Evolutionary conservation across 2,888 invertebrate species (phyloP).

Genomic region (Cantharis rufa): DNA sequence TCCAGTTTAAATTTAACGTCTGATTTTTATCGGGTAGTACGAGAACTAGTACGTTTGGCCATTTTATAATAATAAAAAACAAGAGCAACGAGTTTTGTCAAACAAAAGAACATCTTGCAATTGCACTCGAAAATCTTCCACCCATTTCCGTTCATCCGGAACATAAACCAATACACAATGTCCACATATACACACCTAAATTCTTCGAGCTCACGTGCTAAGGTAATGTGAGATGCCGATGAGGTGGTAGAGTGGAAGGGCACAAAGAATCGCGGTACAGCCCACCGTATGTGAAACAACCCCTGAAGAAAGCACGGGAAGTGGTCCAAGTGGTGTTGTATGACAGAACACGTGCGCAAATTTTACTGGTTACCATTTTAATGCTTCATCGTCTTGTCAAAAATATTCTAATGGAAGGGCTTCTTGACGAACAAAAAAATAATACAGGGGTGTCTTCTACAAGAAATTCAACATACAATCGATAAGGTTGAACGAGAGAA

Average conservation of each 20-base stretch:
- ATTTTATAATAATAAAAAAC: conserved; percentile 2
- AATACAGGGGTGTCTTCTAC: not conserved
- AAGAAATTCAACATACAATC: not conserved
- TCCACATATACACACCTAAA: conserved; percentile 36
- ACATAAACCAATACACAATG: conserved; percentile 39
- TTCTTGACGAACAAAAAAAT: conserved; percentile 19
- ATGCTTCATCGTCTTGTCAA: conserved; percentile 27
- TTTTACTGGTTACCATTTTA: conserved; percentile 34
- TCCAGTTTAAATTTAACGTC: not conserved
- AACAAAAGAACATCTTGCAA: conserved; percentile 30
- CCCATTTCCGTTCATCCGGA: conserved; percentile 47
- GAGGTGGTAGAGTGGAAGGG: conserved; percentile 31
- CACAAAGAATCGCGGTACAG: conserved; percentile 35
- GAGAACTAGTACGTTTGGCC: not conserved
- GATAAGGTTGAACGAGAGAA: not conserved
- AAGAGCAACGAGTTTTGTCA: conserved; percentile 5
- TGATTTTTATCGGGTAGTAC: not conserved
- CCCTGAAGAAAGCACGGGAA: conserved; percentile 49
- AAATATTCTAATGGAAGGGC: conserved; percentile 23
- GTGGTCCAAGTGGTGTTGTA: conserved; percentile 48
- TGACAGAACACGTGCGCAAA: conserved; percentile 54
- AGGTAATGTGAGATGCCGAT: conserved; percentile 22
- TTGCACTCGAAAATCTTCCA: conserved; percentile 43
- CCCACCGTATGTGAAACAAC: conserved; percentile 38
- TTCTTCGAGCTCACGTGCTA: conserved; percentile 30